Evolutionary conservation across 2,797 vertebrate genomes (phyloP).

Genomic region (Clarias fuscus): DNA sequence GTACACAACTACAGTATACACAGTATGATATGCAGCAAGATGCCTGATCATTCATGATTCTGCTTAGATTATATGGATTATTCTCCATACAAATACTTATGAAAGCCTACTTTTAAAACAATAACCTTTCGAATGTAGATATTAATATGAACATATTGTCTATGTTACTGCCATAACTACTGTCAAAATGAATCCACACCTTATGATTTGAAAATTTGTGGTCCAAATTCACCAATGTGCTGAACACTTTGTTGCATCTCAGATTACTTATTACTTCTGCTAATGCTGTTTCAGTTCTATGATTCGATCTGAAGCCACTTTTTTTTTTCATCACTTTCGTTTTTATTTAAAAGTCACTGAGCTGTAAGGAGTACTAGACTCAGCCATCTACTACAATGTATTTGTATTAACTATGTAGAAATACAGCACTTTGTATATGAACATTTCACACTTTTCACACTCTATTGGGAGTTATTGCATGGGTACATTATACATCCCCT

Average conservation of each 20-base stretch:
- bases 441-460: no score
- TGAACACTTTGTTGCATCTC: not conserved
- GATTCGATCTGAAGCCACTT: not conserved
- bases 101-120: not conserved
- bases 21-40: no score
- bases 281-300: not conserved
- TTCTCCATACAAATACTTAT: not conserved
- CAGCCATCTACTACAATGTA: not conserved
- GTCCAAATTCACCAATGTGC: not conserved
- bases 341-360: not conserved
- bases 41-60: not conserved
- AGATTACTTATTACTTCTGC: not conserved
- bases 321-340: not conserved
- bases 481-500: no score
- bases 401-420: no score
- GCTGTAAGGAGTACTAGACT: not conserved
- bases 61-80: no score
- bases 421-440: no score
- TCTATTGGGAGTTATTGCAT: no score
- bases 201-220: not conserved
- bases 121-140: not conserved
- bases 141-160: not conserved
- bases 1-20: no score
- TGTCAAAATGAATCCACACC: not conserved
- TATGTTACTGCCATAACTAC: not conserved